These are phyloP conservation scores for Acanthiza pusilla DNA, from an alignment of 2,797 vertebrate genomes.

Conservation along the genomic window DNA sequence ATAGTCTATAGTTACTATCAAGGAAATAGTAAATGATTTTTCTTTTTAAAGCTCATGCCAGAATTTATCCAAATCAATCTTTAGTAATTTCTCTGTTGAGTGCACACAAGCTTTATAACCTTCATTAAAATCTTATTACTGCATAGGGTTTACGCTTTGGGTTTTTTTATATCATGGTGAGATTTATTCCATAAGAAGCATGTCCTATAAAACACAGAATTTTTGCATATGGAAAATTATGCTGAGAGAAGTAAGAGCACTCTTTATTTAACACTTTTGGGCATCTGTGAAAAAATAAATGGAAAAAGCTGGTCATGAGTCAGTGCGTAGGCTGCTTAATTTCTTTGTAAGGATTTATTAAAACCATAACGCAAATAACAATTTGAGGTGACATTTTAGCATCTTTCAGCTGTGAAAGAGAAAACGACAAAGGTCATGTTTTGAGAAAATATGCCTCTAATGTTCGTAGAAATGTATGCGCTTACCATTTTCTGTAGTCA, in stretches of 20 bases:
- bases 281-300: slow-evolving; percentile 16
- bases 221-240: neutral
- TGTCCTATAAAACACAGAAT: neutral
- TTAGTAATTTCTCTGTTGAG: neutral
- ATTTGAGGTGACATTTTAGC: neutral
- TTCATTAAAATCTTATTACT: neutral
- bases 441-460: neutral
- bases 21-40: neutral
- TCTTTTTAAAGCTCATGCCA: neutral
- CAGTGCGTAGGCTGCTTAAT: slow-evolving; percentile 32
- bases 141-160: neutral
- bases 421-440: neutral
- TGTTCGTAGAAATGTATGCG: neutral
- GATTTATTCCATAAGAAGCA: neutral
- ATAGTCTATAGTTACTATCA: neutral
- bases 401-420: neutral
- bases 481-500: neutral
- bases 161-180: neutral
- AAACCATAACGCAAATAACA: slow-evolving; percentile 1
- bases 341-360: slow-evolving; percentile 25
- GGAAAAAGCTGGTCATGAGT: slow-evolving; percentile 24
- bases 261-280: neutral
- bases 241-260: neutral
- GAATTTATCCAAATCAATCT: neutral
- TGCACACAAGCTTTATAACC: neutral